These are phyloP conservation scores for Drosophila anomalata DNA, from an alignment of 2,888 invertebrate genomes.

Conservation along the genomic window DNA sequence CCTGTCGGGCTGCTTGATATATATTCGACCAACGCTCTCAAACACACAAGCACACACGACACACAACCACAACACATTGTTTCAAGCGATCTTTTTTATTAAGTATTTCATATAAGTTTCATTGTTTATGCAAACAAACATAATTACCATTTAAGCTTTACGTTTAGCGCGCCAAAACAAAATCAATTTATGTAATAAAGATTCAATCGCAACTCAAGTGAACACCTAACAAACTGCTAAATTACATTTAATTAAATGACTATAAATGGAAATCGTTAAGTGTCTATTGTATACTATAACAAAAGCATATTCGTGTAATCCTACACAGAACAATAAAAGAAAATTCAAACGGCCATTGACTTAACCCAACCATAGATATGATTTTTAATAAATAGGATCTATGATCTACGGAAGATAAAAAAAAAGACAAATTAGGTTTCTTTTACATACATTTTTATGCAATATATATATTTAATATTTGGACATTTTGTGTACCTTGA, in stretches of 20 bases:
- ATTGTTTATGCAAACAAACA: constrained; percentile 68
- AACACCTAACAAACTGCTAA: constrained; percentile 51
- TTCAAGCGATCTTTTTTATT: constrained; percentile 75
- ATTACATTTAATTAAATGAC: constrained; percentile 54
- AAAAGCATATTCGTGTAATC: constrained; percentile 48
- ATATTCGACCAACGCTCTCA: constrained; percentile 44
- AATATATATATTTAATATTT: no score
- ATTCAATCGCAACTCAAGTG: constrained; percentile 59
- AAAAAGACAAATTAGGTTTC: not conserved
- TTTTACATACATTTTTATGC: not conserved
- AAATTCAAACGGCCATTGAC: constrained; percentile 39
- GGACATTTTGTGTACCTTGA: no score
- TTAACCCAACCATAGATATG: constrained; percentile 24
- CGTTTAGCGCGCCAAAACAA: constrained; percentile 76
- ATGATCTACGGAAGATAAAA: no score
- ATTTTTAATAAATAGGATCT: not conserved
- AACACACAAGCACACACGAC: constrained; percentile 28
- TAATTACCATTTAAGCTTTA: constrained; percentile 73
- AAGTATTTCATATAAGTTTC: constrained; percentile 76
- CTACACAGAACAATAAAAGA: constrained; percentile 46
- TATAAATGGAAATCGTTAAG: constrained; percentile 54
- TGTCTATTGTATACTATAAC: constrained; percentile 55
- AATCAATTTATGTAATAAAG: constrained; percentile 60
- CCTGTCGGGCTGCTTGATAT: constrained; percentile 13
- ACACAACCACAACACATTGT: constrained; percentile 55